Base-by-base conservation (phyloP, 2,113 vertebrate genomes). In the Benitochromis conjunctus region DNA sequence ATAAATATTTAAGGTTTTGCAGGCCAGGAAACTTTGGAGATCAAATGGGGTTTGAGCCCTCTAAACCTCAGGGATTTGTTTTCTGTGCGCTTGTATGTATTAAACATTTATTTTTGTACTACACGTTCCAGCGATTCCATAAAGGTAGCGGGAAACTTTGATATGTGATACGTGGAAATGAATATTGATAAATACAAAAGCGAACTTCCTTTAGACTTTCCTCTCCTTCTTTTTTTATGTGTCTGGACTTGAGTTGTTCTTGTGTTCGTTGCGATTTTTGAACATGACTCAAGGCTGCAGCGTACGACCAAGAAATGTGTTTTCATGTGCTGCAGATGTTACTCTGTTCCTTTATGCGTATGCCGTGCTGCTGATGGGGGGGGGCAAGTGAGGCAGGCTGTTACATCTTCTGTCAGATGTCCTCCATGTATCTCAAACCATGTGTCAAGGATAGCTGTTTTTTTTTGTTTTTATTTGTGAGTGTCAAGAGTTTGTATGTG, bases 371-470 rank as follows among this genome's bases (percentile, higher is more conserved):
- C 71, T 34, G 46, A 76, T 76, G 29, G 9, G 18, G 21, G 6
- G 53, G 46, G 12, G 31, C 6, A 31, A 62, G 62, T 13, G 13
- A 48, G 46, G 83, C 88, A 74, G 58, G 79, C 69, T 84, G 88
- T 77, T 85, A 77, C 77, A 76, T 80, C 58, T 79, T 78, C 80
- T 82, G 87, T 88, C 87, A 90, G 79, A 92, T 86, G 82, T 88
- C 86, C 84, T 91, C 58, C 14, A 3, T 64, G 83, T 79, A 71
- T 89, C 81, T 86, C 58, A 62, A 87, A 53, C 58, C 79, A 77
- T 81, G 60, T 88, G 87, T 90, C 84, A 91, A 88, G 91, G 77
- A 71, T 86, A 62, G 58, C 36, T n/a, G 26, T 3, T 13, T 76
- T 78, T 82, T 34, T 34, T 21, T 82, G 51, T 55, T 46, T 10